A percentile compares a stretch with the other conserved stretches of the same genome.
Evolutionary conservation across 2,113 vertebrate genomes (phyloP).

Genomic region (Tringa solitaria): DNA sequence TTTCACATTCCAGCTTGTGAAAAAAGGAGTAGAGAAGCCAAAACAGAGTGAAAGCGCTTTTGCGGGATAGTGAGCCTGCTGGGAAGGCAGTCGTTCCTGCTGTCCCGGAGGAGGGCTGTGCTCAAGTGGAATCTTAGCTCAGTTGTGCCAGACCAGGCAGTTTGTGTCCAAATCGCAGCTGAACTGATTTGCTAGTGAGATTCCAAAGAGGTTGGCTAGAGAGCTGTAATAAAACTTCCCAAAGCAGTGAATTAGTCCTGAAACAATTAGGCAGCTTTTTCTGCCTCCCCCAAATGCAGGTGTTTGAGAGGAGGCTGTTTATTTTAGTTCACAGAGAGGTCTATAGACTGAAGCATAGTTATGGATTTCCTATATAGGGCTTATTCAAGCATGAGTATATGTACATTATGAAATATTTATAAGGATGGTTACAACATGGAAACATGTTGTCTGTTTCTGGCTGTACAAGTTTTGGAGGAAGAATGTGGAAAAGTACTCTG

Average conservation of each 20-base stretch:
- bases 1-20: background rate
- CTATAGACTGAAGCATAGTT: background rate
- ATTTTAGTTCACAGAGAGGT: background rate
- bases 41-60: background rate
- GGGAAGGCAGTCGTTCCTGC: background rate
- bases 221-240: background rate
- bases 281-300: background rate
- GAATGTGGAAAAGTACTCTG: slow-evolving; percentile 37
- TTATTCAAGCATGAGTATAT: background rate
- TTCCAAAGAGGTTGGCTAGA: slow-evolving; percentile 19
- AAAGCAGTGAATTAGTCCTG: background rate
- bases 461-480: slow-evolving; percentile 30
- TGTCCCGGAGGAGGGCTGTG: background rate
- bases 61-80: background rate
- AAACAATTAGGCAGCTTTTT: background rate
- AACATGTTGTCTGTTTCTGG: slow-evolving; percentile 53
- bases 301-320: background rate
- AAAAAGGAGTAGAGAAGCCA: slow-evolving; percentile 2
- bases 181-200: background rate
- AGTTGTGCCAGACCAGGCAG: slow-evolving; percentile 15
- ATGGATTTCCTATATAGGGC: background rate
- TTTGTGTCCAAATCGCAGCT: slow-evolving; percentile 6
- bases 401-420: slow-evolving; percentile 30
- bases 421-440: slow-evolving; percentile 47
- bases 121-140: slow-evolving; percentile 42